phyloP scores from a whole-genome alignment of 2,113 vertebrate genomes.

The Mustela nigripes region DNA sequence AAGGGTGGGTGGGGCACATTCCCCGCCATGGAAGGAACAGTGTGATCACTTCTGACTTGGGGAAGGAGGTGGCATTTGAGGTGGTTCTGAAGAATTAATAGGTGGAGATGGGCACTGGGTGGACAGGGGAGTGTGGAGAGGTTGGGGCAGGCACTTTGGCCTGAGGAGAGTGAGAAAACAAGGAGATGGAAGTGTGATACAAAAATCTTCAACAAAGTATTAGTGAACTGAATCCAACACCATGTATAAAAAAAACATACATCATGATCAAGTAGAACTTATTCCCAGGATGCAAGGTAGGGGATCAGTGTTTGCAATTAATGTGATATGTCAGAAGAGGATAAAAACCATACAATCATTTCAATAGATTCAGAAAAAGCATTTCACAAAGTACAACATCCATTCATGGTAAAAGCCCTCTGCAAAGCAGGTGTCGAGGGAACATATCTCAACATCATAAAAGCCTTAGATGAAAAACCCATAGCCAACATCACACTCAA shows the following conservation, averaged over 20 bases:
- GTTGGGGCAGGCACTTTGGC: neutral
- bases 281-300: neutral
- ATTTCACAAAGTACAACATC: neutral
- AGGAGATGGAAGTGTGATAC: neutral
- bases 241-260: neutral
- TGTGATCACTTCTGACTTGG: neutral
- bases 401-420: neutral
- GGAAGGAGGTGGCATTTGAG: neutral
- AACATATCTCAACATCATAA: no score
- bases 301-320: neutral
- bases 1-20: neutral
- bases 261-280: neutral
- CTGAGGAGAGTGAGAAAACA: neutral
- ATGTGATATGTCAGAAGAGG: neutral
- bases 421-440: no score
- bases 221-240: neutral
- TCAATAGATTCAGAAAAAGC: neutral
- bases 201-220: neutral
- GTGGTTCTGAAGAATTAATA: neutral
- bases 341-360: neutral
- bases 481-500: no score
- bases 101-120: neutral
- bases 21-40: neutral
- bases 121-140: neutral
- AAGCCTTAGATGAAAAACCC: no score